Evolutionary conservation across 2,113 vertebrate species (phyloP).

Genomic region (Notarius quadriscutis): DNA sequence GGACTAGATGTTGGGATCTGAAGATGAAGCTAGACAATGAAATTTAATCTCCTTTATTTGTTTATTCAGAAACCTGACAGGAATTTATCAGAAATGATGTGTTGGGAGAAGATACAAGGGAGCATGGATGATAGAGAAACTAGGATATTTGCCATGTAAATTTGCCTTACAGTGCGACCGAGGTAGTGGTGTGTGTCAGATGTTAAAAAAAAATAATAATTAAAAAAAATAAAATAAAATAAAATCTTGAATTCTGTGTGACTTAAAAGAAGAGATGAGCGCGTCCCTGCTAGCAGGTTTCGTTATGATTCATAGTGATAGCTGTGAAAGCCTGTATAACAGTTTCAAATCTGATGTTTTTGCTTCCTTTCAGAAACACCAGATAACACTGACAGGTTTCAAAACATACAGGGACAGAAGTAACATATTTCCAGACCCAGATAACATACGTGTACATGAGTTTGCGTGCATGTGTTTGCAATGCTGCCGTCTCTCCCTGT

Average conservation of each 20-base stretch:
- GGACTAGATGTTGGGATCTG: background rate
- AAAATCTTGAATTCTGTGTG: background rate
- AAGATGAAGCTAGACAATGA: background rate
- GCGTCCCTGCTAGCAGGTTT: background rate
- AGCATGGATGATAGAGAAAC: background rate
- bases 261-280: background rate
- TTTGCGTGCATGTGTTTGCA: background rate
- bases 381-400: background rate
- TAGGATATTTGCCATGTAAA: background rate
- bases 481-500: background rate
- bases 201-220: background rate
- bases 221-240: too few relatives aligned
- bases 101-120: background rate
- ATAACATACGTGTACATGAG: background rate
- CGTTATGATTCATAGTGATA: slow-evolving; percentile 13
- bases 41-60: background rate
- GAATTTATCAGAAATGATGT: background rate
- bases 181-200: background rate
- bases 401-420: background rate
- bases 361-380: background rate
- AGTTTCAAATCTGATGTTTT: background rate
- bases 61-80: background rate
- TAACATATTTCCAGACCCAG: background rate
- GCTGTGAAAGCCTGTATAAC: background rate
- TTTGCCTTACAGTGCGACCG: background rate